phyloP scores from a whole-genome alignment of 2,113 vertebrate species.

The Okapia johnstoni region DNA sequence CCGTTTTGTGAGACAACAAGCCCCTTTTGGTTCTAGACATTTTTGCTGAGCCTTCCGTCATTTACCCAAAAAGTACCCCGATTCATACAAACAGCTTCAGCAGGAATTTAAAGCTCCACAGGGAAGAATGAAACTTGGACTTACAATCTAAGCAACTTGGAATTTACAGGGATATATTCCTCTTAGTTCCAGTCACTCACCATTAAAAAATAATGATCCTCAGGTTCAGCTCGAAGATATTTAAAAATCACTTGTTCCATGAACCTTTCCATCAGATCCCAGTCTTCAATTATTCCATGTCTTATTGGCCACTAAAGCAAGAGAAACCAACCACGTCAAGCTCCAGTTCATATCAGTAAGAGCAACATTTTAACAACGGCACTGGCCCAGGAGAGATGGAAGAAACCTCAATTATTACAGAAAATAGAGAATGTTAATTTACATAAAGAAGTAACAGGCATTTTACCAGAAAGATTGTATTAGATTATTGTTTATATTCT shows the following conservation, averaged over 20 bases:
- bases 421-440: not conserved
- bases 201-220: constrained; percentile 92
- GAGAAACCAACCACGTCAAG: not conserved
- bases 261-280: constrained; percentile 93
- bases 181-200: constrained; percentile 71
- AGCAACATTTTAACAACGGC: not conserved
- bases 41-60: not conserved
- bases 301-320: constrained; percentile 84
- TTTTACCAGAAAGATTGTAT: not conserved
- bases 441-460: not conserved
- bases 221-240: constrained; percentile 89
- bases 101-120: not conserved
- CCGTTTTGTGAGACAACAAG: not conserved
- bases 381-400: not conserved
- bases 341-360: not conserved
- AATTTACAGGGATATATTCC: not conserved
- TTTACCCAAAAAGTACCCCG: not conserved
- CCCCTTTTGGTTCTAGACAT: not conserved
- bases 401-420: not conserved
- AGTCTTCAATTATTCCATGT: constrained; percentile 89
- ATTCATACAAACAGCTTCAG: not conserved
- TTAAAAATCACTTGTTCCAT: constrained; percentile 93
- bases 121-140: not conserved
- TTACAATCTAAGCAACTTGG: not conserved
- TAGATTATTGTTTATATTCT: accelerated